Evolutionary conservation across 1,140 invertebrate genomes (phyloP).

Genomic region (Marisa cornuarietis): DNA sequence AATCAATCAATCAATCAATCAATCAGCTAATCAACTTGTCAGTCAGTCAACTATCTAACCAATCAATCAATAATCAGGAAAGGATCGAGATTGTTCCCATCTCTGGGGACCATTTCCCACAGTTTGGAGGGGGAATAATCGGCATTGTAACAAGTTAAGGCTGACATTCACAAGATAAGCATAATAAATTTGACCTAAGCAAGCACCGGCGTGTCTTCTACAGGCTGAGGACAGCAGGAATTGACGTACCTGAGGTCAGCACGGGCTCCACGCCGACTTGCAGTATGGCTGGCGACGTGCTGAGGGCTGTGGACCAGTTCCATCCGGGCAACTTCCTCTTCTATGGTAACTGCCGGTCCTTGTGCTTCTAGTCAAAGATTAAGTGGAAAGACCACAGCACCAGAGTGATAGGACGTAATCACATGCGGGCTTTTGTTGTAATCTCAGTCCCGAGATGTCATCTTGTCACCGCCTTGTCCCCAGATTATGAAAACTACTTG

Average conservation of each 20-base stretch:
- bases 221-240: constrained; percentile 40
- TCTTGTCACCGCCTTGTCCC: background rate
- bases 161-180: too few relatives aligned
- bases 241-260: constrained; percentile 40
- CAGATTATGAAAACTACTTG: constrained; percentile 53
- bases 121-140: too few relatives aligned
- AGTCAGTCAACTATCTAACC: too few relatives aligned
- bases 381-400: too few relatives aligned
- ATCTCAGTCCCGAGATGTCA: too few relatives aligned
- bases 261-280: constrained; percentile 61
- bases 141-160: too few relatives aligned
- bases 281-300: constrained; percentile 39
- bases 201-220: background rate
- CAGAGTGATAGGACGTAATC: background rate
- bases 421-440: background rate
- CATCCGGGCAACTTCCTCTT: constrained; percentile 65
- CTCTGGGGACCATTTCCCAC: too few relatives aligned
- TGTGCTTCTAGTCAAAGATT: too few relatives aligned
- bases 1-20: too few relatives aligned
- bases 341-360: constrained; percentile 42
- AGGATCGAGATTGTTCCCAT: too few relatives aligned
- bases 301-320: constrained; percentile 50
- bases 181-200: background rate
- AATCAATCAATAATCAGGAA: too few relatives aligned
- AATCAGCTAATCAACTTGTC: too few relatives aligned